Base-by-base conservation (phyloP, 2,888 invertebrate genomes). In the Notodonta dromedarius region DNA sequence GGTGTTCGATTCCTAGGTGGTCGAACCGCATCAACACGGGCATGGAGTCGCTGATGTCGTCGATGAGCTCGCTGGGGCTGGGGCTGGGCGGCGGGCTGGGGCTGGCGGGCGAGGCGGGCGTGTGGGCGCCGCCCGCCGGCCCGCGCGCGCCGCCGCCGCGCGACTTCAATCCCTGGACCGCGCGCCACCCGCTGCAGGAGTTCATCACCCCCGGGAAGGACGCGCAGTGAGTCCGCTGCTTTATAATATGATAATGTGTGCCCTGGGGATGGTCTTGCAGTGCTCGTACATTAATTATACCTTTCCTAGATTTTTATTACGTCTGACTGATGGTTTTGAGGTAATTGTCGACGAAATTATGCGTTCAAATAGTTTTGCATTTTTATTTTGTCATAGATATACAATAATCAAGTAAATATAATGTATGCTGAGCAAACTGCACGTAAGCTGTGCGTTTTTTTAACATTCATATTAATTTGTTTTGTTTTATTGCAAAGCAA, bases 81-180 rank as follows among this genome's bases (percentile, higher is more conserved):
- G 76, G 78, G 12, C 72, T 73, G 62, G 69, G 74, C 16, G 75
- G 67, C 39, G 32, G 74, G 16, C 78, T 88, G 65, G 72, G 70
- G 54, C 59, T 73, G 64, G 77, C 71, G 59, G 78, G 76, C 16
- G 75, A 79, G 78, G 77, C 79, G 63, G 83, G 77, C 50, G 86
- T 84, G 76, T 85, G 88, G 87, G 83, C 83, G 46, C 83, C 85
- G 58, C 81, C 81, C 16, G 71, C 76, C 2, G 6, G 7, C 35
- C 69, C 73, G 58, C 70, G 71, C 65, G 56, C 66, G 60, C 71
- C 74, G 48, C 66, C 65, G 58, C 66, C 71, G 50, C 76, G 74
- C 40, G 86, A 87, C 76, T 93, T 89, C 82, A 91, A 93, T 81
- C 89, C 89, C 12, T 93, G 92, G 92, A 92, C 92, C 8, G 85